Evolutionary conservation across 2,113 vertebrate genomes (phyloP).

Genomic region (Gobio gobio): DNA sequence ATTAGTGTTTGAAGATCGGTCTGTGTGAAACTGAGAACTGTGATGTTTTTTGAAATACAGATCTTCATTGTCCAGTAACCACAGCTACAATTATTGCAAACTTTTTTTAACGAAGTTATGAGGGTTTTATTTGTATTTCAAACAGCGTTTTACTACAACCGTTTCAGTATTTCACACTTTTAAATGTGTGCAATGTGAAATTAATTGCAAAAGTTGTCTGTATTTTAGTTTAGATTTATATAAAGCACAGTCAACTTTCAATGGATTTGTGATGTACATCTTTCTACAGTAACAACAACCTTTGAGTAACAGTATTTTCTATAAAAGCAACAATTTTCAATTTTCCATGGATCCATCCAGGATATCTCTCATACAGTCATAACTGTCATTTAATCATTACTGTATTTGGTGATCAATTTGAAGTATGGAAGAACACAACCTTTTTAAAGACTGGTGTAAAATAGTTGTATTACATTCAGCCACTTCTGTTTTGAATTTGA

Average conservation of each 20-base stretch:
- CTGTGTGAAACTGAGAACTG: slow-evolving; percentile 32
- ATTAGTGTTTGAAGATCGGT: neutral
- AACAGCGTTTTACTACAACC: slow-evolving; percentile 10
- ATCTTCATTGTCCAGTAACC: slow-evolving; percentile 26
- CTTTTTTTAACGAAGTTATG: neutral
- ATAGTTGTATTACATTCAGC: neutral
- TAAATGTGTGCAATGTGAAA: slow-evolving; percentile 36
- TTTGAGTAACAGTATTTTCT: slow-evolving; percentile 38
- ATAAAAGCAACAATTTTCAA: slow-evolving; percentile 13
- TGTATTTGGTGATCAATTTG: neutral
- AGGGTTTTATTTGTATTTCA: neutral
- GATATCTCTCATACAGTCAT: slow-evolving; percentile 8
- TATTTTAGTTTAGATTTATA: slow-evolving; percentile 44
- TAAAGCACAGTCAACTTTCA: neutral
- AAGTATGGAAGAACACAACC: slow-evolving; percentile 18
- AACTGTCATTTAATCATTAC: slow-evolving; percentile 11
- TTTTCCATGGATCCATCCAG: neutral
- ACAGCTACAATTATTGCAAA: neutral
- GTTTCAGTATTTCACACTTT: slow-evolving; percentile 42
- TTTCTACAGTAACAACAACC: slow-evolving; percentile 39
- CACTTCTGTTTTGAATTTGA: slow-evolving; percentile 26
- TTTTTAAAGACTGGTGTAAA: neutral
- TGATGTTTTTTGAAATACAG: slow-evolving; percentile 11
- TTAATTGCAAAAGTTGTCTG: slow-evolving; percentile 24
- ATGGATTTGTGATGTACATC: neutral